Evolutionary conservation across 2,888 invertebrate species (phyloP), one percentile per base, ranked within the genome.

Genomic region (Steinernema hermaphroditum): DNA sequence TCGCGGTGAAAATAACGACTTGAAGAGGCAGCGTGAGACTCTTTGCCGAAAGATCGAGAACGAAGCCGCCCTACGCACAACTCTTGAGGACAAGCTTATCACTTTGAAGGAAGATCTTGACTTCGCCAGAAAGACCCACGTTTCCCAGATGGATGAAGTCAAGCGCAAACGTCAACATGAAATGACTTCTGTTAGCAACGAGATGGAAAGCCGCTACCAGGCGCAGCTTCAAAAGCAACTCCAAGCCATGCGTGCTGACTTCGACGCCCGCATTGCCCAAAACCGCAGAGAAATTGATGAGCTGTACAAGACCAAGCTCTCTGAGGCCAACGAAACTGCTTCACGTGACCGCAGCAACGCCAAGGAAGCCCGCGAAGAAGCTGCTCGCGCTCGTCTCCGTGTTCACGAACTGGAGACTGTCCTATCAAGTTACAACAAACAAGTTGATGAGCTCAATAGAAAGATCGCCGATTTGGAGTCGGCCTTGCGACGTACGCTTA

Each of bases 201-300:
- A 94, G 27, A 90, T 96, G 46, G 91, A 93, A n/a, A 92, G 93
- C 83, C 93, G 96, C 82, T 97, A 96, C 86, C 96, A 97, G 88
- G 92, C 92, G 6, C 93, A 93, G 87, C 89, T 98, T 74, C 93
- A 94, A 83, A 93, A 94, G 82, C 93, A 94, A 12, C 89, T 98
- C 72, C 74, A 79, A 27, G 50, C n/a, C 49, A 54, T 41, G 44
- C 37, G 57, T 32, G 70, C 57, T 72, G 94, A 96, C 84, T 95
- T 96, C 86, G 96, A 96, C 86, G 91, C 90, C 22, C 94, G 95
- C 87, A 92, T 96, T 90, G 91, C 92, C 76, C 91, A 91, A 74
- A 94, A 94, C 87, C 91, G 95, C 19, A 92, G 93, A 34, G 96
- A 96, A 87, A 92, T 96, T 83, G 95, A 95, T 86, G 88, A 91